Evolutionary conservation across 2,888 invertebrate species (phyloP).

Genomic region (Pollenia angustigena): DNA sequence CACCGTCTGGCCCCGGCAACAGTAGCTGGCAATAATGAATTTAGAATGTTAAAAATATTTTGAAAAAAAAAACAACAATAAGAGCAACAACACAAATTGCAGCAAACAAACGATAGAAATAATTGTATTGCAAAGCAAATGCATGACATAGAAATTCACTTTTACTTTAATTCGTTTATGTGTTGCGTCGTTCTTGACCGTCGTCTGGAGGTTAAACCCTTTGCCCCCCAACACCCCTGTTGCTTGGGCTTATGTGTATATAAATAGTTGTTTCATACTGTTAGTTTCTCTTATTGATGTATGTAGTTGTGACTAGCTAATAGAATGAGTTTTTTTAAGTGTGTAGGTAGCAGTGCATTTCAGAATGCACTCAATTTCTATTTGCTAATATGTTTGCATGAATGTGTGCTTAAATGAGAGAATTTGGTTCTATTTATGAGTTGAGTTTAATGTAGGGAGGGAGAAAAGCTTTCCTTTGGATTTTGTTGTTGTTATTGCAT

Average conservation of each 20-base stretch:
- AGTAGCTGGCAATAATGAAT: slow-evolving; percentile 9
- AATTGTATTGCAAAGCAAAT: slow-evolving; percentile 46
- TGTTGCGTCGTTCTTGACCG: slow-evolving; percentile 73
- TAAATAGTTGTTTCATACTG: slow-evolving; percentile 12
- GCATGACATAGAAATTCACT: slow-evolving; percentile 74
- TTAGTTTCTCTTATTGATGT: not conserved
- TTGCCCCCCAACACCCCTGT: slow-evolving; percentile 10
- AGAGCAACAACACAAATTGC: not conserved
- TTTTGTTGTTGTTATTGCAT: not conserved
- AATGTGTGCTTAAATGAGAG: not conserved
- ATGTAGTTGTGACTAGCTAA: not conserved
- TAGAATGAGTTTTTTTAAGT: not conserved
- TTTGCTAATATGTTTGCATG: slow-evolving; percentile 8
- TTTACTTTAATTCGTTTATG: slow-evolving; percentile 73
- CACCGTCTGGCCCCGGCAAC: not conserved
- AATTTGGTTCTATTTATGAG: not conserved
- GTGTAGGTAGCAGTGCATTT: slow-evolving; percentile 1
- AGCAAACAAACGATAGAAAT: slow-evolving; percentile 31
- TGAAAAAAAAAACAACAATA: not conserved
- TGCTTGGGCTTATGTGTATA: not conserved
- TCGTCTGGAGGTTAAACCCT: slow-evolving; percentile 64
- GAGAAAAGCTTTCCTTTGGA: slow-evolving; percentile 38
- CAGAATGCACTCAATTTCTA: slow-evolving; percentile 37
- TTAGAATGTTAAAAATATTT: slow-evolving; percentile 51
- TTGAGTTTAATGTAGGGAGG: not conserved